Evolutionary conservation across 2,888 invertebrate species (phyloP).

Genomic region (Pristionchus maxplancki): DNA sequence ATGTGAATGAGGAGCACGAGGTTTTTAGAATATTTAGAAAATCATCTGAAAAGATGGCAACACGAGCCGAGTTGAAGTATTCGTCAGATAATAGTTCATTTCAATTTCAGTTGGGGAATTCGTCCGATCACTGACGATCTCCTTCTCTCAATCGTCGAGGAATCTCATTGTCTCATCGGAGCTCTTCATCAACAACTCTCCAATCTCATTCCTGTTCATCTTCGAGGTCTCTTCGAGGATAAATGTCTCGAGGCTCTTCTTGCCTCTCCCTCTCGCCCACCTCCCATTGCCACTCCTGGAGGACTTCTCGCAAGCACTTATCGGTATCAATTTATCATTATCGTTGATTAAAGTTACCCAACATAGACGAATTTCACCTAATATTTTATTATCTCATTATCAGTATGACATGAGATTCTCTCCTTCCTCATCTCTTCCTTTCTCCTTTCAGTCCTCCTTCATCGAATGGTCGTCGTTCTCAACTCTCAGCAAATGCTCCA

Average conservation of each 20-base stretch:
- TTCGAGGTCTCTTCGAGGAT: conserved; percentile 71
- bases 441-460: conserved; percentile 36
- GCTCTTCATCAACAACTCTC: conserved; percentile 72
- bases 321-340: background rate
- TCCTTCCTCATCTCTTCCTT: background rate
- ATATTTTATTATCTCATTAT: background rate
- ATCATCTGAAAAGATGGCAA: too few relatives aligned
- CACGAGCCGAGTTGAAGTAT: background rate
- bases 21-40: background rate
- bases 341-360: too few relatives aligned
- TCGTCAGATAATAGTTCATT: background rate
- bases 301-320: conserved; percentile 30
- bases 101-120: conserved; percentile 71
- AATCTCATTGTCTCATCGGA: conserved; percentile 72
- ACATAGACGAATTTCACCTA: too few relatives aligned
- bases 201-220: conserved; percentile 71
- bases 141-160: conserved; percentile 72
- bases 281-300: conserved; percentile 57
- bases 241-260: conserved; percentile 70
- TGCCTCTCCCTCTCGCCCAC: conserved; percentile 70
- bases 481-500: conserved; percentile 35
- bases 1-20: too few relatives aligned
- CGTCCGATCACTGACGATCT: conserved; percentile 75
- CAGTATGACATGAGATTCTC: background rate
- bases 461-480: conserved; percentile 46